These are phyloP conservation scores for Drosophila multiciliata DNA, from an alignment of 2,888 invertebrate species.

Conservation along the genomic window DNA sequence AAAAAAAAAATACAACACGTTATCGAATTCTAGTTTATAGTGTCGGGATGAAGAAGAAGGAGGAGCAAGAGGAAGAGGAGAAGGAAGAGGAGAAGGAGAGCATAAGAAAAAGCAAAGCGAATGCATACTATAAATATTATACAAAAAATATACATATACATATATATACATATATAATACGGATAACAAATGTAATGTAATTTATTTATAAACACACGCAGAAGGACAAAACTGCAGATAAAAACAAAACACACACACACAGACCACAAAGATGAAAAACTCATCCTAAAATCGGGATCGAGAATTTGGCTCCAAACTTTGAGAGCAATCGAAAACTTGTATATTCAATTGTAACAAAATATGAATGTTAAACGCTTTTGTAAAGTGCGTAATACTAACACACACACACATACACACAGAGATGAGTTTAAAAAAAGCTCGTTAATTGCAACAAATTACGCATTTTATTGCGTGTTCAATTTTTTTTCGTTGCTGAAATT, in stretches of 20 bases:
- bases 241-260: slow-evolving; percentile 12
- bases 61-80: slow-evolving; percentile 12
- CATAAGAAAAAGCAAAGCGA: slow-evolving; percentile 46
- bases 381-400: slow-evolving; percentile 51
- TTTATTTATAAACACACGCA: slow-evolving; percentile 70
- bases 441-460: slow-evolving; percentile 19
- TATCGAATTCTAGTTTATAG: slow-evolving; percentile 73
- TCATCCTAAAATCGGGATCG: slow-evolving; percentile 8
- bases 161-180: slow-evolving; percentile 40
- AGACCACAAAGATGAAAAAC: slow-evolving; percentile 15
- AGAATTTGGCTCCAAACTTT: slow-evolving; percentile 24
- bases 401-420: slow-evolving; percentile 11
- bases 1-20: slow-evolving; percentile 10
- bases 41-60: slow-evolving; percentile 34
- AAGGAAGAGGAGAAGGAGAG: slow-evolving; percentile 14
- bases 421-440: slow-evolving; percentile 11
- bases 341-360: slow-evolving; percentile 62
- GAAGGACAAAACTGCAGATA: slow-evolving; percentile 42
- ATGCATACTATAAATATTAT: slow-evolving; percentile 66
- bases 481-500: slow-evolving; percentile 26
- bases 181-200: slow-evolving; percentile 68
- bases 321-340: slow-evolving; percentile 52
- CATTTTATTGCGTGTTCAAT: slow-evolving; percentile 15
- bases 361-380: slow-evolving; percentile 51
- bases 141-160: slow-evolving; percentile 37